Base-by-base conservation (phyloP, 2,113 vertebrate species). In the Pseudopodoces humilis region DNA sequence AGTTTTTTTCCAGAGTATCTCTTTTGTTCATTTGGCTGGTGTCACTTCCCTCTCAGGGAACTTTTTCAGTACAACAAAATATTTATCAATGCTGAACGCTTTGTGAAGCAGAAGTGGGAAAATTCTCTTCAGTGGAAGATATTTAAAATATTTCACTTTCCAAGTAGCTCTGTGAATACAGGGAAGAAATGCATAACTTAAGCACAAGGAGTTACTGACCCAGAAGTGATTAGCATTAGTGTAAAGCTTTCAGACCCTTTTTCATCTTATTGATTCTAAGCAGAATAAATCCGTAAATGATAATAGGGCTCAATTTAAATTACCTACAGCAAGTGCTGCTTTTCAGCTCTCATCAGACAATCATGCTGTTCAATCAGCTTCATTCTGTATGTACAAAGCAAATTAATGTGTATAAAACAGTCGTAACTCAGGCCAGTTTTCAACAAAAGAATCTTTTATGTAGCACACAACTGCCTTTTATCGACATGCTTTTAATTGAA, bases 301-400 rank as follows among this genome's bases (percentile, higher is more conserved):
- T 97, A 95, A 97, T 93, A 96, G 94, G 95, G 85, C 94, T 97
- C 96, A 96, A 96, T 97, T 98, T 97, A 97, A 98, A 97, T 97
- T 97, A 97, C 96, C 97, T 96, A 97, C 86, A 97, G 96, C 94
- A 97, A 97, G 78, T 96, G 91, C 94, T 65, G 91, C 92, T 96
- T 97, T 97, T 97, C 95, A 97, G 95, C 63, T 71, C 89, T 92
- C 68, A 4, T 95, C 94, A 96, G 94, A 96, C 67, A 92, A 95
- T 90, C 83, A 56, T 50, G 83, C 95, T 96, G 89, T 92, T 96
- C 96, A 96, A 95, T 97, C 95, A 92, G 83, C 85, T 91, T 91
- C 65, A 76, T 94, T 97, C 96, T 95, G 67, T 43, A 72, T 58
- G 47, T 94, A 96, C 95, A 97, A 96, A 97, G 91, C 78, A 98